phyloP scores from a whole-genome alignment of 2,888 invertebrate species.

The Drosophila nigritarsus region DNA sequence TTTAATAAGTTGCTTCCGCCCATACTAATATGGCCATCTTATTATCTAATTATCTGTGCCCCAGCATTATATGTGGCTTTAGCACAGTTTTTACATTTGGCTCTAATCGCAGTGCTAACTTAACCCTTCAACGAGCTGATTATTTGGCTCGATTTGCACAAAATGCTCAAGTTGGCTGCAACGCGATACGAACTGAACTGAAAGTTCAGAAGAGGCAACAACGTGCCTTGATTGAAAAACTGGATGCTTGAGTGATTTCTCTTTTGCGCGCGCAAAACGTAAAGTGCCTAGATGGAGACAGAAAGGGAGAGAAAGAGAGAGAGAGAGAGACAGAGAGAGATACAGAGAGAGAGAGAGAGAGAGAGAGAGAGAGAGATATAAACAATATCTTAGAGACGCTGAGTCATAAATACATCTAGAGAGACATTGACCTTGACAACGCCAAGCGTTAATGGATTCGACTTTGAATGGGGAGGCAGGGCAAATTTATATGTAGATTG shows the following conservation, averaged over 20 bases:
- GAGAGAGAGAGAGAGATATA: conserved; percentile 2
- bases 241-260: conserved; percentile 63
- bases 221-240: conserved; percentile 65
- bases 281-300: conserved; percentile 3
- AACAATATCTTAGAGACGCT: conserved; percentile 32
- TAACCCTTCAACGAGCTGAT: conserved; percentile 23
- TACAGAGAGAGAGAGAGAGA: background rate
- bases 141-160: conserved; percentile 35
- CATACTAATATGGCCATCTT: background rate
- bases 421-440: conserved; percentile 66
- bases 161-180: conserved; percentile 36
- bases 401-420: conserved; percentile 34
- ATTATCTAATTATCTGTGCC: background rate
- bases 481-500: conserved; percentile 9
- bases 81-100: conserved; percentile 8
- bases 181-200: conserved; percentile 46
- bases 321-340: background rate
- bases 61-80: conserved; percentile 5
- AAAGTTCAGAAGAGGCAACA: conserved; percentile 57
- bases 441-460: conserved; percentile 59
- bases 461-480: conserved; percentile 49
- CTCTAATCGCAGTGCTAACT: conserved; percentile 19
- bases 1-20: background rate
- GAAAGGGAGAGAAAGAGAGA: background rate
- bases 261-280: conserved; percentile 35